These are phyloP conservation scores for Corynorhinus townsendii DNA, from an alignment of 2,113 vertebrate species.

Conservation along the genomic window DNA sequence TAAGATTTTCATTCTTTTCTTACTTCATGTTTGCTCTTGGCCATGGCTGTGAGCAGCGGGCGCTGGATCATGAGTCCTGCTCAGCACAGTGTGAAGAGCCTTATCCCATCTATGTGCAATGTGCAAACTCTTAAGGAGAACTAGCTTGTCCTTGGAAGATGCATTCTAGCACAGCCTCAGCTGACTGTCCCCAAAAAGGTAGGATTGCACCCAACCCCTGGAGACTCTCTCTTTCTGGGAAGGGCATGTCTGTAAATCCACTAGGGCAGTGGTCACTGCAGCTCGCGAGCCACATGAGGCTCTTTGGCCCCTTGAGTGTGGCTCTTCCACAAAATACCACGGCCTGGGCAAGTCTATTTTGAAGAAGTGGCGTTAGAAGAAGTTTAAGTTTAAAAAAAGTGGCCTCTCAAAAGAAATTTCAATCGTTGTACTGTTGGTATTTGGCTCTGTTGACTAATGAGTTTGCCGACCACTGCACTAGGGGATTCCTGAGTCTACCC, in stretches of 20 bases:
- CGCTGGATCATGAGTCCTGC: not conserved
- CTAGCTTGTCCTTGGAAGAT: not conserved
- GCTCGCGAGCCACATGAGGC: too few species aligned
- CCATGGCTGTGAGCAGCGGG: not conserved
- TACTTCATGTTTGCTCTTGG: not conserved
- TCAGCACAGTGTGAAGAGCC: not conserved
- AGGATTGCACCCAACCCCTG: not conserved
- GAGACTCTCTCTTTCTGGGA: not conserved
- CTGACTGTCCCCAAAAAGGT: not conserved
- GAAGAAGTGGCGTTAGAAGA: too few species aligned
- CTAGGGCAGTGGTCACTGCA: not conserved
- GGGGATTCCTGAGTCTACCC: not conserved
- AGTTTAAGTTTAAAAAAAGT: too few species aligned
- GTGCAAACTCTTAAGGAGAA: not conserved
- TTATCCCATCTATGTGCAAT: fast-evolving
- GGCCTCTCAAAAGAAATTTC: too few species aligned
- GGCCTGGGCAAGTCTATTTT: too few species aligned
- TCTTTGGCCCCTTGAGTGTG: too few species aligned
- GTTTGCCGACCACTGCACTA: not conserved
- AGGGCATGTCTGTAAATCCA: not conserved
- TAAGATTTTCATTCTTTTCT: not conserved
- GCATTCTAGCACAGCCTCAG: not conserved
- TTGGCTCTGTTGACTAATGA: too few species aligned
- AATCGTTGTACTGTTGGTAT: too few species aligned
- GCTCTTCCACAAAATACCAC: too few species aligned